phyloP scores from a whole-genome alignment of 2,888 invertebrate species.

The Vannuccia rotundouncinata region DNA sequence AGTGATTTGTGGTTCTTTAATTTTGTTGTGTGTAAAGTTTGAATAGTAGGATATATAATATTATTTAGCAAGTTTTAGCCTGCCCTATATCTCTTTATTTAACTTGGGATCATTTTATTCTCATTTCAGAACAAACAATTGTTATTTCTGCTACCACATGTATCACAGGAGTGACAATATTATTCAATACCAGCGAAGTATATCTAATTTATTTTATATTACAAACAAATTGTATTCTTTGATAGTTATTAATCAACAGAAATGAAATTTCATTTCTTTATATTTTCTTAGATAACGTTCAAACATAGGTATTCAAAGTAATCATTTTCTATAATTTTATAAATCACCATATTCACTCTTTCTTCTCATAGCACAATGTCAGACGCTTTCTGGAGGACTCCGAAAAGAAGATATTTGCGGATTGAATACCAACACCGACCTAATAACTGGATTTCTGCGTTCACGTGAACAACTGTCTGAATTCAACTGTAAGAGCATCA shows the following conservation, averaged over 20 bases:
- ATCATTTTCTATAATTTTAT: background rate
- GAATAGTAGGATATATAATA: too few species aligned
- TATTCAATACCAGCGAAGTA: constrained; percentile 16
- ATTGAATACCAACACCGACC: background rate
- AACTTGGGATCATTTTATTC: too few species aligned
- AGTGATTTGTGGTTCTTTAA: too few species aligned
- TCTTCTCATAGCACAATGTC: background rate
- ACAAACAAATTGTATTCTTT: too few species aligned
- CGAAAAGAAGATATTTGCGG: background rate
- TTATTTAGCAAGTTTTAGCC: background rate
- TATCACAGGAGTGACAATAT: constrained; percentile 27
- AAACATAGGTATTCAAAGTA: too few species aligned
- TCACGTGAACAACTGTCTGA: background rate
- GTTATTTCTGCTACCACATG: constrained; percentile 30
- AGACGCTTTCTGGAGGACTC: background rate
- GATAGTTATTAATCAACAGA: background rate
- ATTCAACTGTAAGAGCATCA: constrained; percentile 39
- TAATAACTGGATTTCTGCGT: constrained; percentile 19
- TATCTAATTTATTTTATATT: background rate
- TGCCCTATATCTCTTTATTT: background rate
- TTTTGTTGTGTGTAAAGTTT: too few species aligned
- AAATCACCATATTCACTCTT: background rate
- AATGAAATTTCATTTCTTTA: too few species aligned
- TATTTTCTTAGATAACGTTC: too few species aligned
- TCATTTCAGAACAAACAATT: constrained; percentile 31